phyloP scores from a whole-genome alignment of 1,140 invertebrate species.

The Orchestia grillus region DNA sequence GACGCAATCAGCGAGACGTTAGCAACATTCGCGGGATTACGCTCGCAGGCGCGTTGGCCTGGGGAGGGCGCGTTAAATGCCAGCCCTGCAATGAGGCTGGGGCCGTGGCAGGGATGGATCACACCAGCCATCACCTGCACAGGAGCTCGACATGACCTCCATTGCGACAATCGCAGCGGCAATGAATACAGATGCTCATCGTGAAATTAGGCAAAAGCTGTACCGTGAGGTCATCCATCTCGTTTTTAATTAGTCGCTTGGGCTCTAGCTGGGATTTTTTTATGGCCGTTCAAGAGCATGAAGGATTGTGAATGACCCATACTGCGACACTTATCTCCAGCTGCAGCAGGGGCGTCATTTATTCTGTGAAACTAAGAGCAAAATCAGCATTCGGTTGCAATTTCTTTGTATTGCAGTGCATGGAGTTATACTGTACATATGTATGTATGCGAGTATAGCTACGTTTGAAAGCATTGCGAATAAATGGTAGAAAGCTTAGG shows the following conservation, averaged over 20 bases:
- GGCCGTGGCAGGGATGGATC: background rate
- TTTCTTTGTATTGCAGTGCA: too few species aligned
- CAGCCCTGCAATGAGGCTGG: background rate
- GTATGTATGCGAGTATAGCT: too few species aligned
- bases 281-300: background rate
- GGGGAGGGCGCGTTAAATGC: background rate
- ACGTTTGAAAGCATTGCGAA: too few species aligned
- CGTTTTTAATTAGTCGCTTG: background rate
- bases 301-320: background rate
- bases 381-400: too few species aligned
- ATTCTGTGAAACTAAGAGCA: too few species aligned
- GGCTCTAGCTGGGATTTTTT: background rate
- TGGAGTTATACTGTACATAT: too few species aligned
- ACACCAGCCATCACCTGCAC: background rate
- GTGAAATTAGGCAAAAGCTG: background rate
- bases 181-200: background rate
- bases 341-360: too few species aligned
- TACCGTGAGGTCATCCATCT: background rate
- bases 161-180: background rate
- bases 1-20: background rate
- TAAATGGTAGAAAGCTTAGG: too few species aligned
- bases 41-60: background rate
- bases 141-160: background rate
- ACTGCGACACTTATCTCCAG: too few species aligned
- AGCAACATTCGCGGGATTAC: background rate